phyloP scores from a whole-genome alignment of 1,140 invertebrate genomes.

The Sarcophaga peregrina region DNA sequence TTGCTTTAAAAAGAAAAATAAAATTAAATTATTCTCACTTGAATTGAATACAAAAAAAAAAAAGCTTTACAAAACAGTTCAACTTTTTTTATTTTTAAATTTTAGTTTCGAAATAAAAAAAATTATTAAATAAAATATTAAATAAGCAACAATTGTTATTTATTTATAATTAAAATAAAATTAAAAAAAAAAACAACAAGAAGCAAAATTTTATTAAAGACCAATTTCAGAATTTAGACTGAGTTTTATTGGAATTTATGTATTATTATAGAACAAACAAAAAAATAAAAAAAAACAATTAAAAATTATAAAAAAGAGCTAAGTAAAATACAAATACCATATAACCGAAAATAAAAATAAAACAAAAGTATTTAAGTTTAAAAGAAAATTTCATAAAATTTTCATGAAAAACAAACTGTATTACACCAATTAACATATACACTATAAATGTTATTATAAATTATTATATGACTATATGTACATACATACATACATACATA shows the following conservation, averaged over 20 bases:
- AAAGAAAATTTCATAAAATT: not conserved
- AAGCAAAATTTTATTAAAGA: conserved; percentile 1
- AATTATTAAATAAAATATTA: conserved; percentile 3
- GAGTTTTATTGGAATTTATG: conserved; percentile 38
- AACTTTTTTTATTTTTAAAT: conserved; percentile 5
- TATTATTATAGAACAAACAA: not conserved
- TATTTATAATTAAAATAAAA: not conserved
- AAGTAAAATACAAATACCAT: not conserved
- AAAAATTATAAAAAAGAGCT: not conserved
- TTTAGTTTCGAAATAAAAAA: conserved; percentile 3
- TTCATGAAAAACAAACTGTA: not conserved
- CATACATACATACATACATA: too few relatives aligned
- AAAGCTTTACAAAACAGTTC: conserved; percentile 34
- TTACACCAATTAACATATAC: conserved; percentile 25
- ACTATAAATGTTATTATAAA: conserved; percentile 25
- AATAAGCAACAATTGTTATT: not conserved
- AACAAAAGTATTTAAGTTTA: not conserved
- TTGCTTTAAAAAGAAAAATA: not conserved
- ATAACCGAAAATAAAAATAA: too few relatives aligned
- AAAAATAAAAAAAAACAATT: not conserved
- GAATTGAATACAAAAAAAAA: not conserved
- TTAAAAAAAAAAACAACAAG: not conserved
- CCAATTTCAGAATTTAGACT: conserved; percentile 41
- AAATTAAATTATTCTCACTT: not conserved
- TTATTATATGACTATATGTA: too few relatives aligned